Percentiles rank a stretch among this genome's conserved stretches.
Conservation (phyloP, 2,113 vertebrate genomes). For the Aptenodytes patagonicus region DNA sequence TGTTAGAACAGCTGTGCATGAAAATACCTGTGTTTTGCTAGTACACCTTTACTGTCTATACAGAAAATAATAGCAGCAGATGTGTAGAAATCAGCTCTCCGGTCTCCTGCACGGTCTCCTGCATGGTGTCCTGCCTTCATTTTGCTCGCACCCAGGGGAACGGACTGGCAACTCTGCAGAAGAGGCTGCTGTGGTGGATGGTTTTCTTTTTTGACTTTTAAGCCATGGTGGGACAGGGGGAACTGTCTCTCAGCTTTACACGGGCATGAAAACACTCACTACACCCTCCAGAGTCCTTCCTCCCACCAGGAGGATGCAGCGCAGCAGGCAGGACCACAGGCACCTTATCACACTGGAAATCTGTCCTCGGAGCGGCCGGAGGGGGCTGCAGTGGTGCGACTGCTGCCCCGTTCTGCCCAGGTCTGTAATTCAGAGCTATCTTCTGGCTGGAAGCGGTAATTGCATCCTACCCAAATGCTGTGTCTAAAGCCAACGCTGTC, state of each 20-base stretch:
- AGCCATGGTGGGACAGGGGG: background rate
- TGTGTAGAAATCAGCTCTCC: background rate
- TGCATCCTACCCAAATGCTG: background rate
- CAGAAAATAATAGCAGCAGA: background rate
- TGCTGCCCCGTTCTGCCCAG: background rate
- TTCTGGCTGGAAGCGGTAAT: background rate
- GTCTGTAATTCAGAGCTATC: background rate
- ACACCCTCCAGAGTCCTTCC: background rate
- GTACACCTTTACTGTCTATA: background rate
- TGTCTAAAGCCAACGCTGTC: background rate
- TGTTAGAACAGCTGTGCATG: background rate
- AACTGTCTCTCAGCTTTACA: background rate
- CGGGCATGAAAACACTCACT: background rate
- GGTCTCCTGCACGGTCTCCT: background rate
- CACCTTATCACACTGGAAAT: background rate
- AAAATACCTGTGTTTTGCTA: background rate
- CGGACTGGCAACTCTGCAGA: background rate
- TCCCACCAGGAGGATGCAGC: background rate
- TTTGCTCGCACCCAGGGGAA: background rate
- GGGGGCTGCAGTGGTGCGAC: background rate
- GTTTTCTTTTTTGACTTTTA: background rate
- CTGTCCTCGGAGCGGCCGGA: rapidly evolving
- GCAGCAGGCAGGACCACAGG: background rate
- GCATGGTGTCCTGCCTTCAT: background rate
- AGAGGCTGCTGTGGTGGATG: too few relatives aligned